Percentiles rank a stretch among this genome's conserved stretches.
Evolutionary conservation across 2,113 vertebrate species (phyloP).

Genomic region (Semnornis frantzii): DNA sequence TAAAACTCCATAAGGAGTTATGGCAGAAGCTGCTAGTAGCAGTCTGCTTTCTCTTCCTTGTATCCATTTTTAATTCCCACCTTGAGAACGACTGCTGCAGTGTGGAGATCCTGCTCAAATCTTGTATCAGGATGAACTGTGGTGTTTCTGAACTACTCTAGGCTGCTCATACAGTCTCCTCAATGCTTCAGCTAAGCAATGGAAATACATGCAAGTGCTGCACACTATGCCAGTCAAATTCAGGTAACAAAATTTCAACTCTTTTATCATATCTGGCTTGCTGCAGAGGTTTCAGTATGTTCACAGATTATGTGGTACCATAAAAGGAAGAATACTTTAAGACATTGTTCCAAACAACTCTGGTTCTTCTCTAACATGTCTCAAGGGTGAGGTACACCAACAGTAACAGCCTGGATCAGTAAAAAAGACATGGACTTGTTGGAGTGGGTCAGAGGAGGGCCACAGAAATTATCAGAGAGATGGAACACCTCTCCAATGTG

Average conservation of each 20-base stretch:
- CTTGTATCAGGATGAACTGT: neutral
- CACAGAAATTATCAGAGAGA: neutral
- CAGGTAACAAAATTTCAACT: neutral
- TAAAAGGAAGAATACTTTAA: neutral
- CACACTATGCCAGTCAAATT: neutral
- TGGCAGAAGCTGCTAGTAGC: neutral
- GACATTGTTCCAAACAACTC: neutral
- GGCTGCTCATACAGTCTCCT: neutral
- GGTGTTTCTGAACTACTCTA: neutral
- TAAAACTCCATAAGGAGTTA: neutral
- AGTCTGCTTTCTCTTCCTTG: neutral
- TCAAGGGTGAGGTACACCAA: neutral
- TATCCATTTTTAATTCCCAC: neutral
- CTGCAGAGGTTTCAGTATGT: neutral
- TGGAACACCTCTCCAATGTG: neutral
- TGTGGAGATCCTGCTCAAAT: neutral
- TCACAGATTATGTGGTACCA: neutral
- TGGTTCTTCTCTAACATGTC: neutral
- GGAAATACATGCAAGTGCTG: neutral
- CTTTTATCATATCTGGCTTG: neutral
- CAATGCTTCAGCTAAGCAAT: neutral
- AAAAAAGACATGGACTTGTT: neutral
- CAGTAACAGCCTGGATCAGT: neutral
- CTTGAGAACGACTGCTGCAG: neutral
- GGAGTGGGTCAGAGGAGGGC: neutral